Percentiles rank a stretch among this genome's conserved stretches.
These are phyloP conservation scores for Muntiacus muntjak DNA, from an alignment of 2,113 vertebrate species.

Conservation along the genomic window DNA sequence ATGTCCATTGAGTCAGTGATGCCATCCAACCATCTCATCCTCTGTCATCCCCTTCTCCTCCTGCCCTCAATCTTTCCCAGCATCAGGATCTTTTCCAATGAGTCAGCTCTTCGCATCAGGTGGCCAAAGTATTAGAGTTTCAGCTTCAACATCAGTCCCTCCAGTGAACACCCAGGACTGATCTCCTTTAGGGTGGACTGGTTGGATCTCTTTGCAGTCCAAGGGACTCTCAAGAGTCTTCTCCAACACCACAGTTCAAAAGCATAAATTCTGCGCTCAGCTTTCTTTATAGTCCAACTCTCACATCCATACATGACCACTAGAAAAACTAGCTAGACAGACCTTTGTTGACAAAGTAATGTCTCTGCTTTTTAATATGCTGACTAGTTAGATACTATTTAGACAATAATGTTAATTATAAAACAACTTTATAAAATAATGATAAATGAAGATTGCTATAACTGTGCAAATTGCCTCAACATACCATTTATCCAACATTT, in stretches of 20 bases:
- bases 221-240: neutral
- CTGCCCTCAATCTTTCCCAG: neutral
- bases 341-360: neutral
- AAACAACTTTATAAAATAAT: neutral
- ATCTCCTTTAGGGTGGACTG: neutral
- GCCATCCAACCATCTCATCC: neutral
- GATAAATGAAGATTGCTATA: neutral
- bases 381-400: neutral
- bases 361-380: neutral
- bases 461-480: neutral
- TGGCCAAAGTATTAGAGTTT: neutral
- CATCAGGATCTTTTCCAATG: neutral
- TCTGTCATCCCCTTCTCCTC: neutral
- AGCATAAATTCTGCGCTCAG: neutral
- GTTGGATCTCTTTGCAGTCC: neutral
- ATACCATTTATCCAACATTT: neutral
- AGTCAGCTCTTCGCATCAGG: neutral
- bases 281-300: neutral
- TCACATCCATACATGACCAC: neutral
- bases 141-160: neutral
- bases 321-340: neutral
- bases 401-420: neutral
- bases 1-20: neutral
- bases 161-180: neutral
- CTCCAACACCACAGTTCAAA: neutral